phyloP scores from a whole-genome alignment of 2,797 vertebrate species.

The Gouania willdenowi region DNA sequence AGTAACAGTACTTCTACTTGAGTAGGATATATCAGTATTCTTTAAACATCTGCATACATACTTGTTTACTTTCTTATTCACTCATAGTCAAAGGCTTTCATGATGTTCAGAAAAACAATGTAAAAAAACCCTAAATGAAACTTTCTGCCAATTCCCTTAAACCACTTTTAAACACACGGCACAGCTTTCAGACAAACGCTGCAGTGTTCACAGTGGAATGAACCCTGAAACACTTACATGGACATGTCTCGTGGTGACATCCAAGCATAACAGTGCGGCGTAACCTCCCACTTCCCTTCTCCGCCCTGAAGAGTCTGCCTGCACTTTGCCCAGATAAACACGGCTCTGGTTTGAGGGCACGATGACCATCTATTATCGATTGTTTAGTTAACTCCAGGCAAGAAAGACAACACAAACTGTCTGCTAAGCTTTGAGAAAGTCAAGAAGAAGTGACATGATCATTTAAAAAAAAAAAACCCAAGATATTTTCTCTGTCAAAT shows the following conservation, averaged over 20 bases:
- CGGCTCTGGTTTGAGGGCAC: slow-evolving; percentile 20
- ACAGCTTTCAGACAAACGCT: slow-evolving; percentile 23
- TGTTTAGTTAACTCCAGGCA: slow-evolving; percentile 58
- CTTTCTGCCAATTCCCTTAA: neutral
- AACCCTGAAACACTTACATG: slow-evolving; percentile 11
- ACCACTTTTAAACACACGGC: slow-evolving; percentile 1
- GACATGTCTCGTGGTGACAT: slow-evolving; percentile 9
- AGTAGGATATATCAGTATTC: no score
- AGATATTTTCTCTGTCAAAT: no score
- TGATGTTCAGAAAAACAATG: neutral
- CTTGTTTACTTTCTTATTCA: slow-evolving; percentile 1
- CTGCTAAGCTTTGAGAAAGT: slow-evolving; percentile 20
- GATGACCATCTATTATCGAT: slow-evolving; percentile 42
- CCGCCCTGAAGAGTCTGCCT: slow-evolving; percentile 9
- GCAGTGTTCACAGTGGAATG: slow-evolving; percentile 21
- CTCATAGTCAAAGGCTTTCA: no score
- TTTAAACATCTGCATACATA: neutral
- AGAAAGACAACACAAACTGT: slow-evolving; percentile 61
- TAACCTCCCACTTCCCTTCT: slow-evolving; percentile 14
- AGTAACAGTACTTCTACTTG: no score
- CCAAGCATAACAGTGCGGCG: slow-evolving; percentile 38
- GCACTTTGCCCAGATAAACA: slow-evolving; percentile 51
- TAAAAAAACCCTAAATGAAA: neutral
- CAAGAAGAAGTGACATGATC: neutral
- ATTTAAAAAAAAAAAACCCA: neutral